Percentiles rank a stretch among this genome's conserved stretches.
Conservation (phyloP, 1,140 invertebrate genomes). For the Ridgeia piscesae region DNA sequence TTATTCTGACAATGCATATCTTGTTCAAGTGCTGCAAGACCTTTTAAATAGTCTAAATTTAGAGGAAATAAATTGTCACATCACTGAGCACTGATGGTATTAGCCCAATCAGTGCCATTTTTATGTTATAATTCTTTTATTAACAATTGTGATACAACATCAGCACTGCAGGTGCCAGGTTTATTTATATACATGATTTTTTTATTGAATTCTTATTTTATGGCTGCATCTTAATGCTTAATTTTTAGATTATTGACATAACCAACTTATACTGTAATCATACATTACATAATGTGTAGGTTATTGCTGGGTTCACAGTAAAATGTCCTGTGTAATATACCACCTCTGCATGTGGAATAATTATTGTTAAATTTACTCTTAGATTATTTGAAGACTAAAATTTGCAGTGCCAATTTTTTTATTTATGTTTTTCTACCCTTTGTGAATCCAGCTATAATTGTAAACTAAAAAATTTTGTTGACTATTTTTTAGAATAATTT, state of each 20-base stretch:
- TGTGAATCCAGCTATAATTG: no score
- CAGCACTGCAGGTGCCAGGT: neutral
- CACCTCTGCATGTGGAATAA: no score
- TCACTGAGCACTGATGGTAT: neutral
- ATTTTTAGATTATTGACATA: no score
- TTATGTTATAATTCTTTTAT: neutral
- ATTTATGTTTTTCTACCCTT: no score
- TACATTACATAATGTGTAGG: neutral
- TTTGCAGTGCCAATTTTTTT: no score
- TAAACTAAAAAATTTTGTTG: no score
- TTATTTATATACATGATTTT: no score
- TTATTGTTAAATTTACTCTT: no score
- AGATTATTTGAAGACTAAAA: no score
- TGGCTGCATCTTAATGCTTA: neutral
- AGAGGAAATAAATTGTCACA: neutral
- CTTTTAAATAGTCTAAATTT: neutral
- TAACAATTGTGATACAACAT: neutral
- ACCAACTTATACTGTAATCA: no score
- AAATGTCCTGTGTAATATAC: neutral
- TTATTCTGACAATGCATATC: neutral
- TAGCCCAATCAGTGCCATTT: neutral
- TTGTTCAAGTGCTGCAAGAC: neutral
- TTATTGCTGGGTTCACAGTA: neutral
- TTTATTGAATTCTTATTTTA: no score
- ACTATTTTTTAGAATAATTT: no score